Conservation (phyloP, 2,888 invertebrate genomes). For the Cremastinae sp. region DNA sequence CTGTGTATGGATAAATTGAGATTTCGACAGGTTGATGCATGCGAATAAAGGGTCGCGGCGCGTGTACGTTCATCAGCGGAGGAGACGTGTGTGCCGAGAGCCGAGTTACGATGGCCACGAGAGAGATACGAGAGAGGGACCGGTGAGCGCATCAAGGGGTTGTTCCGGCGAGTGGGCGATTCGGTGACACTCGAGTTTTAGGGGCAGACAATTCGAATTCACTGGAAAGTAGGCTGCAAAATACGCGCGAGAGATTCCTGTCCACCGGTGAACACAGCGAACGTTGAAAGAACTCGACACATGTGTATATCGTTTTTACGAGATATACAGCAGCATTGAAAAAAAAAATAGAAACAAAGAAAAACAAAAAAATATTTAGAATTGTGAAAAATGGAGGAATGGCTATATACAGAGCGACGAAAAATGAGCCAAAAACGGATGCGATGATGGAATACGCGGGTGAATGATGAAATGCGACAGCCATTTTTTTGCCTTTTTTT, state of each 20-base stretch:
- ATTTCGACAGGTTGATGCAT: constrained; percentile 68
- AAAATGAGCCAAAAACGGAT: neutral
- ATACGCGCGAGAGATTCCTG: constrained; percentile 35
- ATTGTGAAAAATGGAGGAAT: neutral
- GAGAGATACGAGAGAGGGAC: constrained; percentile 34
- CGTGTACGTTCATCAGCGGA: constrained; percentile 68
- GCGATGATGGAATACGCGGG: constrained; percentile 13
- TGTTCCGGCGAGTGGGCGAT: constrained; percentile 31
- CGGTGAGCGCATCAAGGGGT: constrained; percentile 28
- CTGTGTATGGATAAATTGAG: constrained; percentile 58
- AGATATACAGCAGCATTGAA: neutral
- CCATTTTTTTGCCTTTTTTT: neutral
- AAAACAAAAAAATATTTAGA: neutral
- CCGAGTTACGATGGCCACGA: constrained; percentile 27
- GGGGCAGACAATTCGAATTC: constrained; percentile 20
- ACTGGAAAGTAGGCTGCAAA: constrained; percentile 40
- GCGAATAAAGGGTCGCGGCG: constrained; percentile 48
- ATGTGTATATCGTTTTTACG: constrained; percentile 49
- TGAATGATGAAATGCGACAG: neutral
- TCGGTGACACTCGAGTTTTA: constrained; percentile 17
- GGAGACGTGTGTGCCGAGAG: constrained; percentile 8
- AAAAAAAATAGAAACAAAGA: constrained; percentile 18
- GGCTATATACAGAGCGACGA: constrained; percentile 5
- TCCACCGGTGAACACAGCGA: constrained; percentile 47
- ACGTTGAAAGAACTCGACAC: constrained; percentile 36